Conservation (phyloP, 2,888 invertebrate species). For the Pristionchus maxplancki region DNA sequence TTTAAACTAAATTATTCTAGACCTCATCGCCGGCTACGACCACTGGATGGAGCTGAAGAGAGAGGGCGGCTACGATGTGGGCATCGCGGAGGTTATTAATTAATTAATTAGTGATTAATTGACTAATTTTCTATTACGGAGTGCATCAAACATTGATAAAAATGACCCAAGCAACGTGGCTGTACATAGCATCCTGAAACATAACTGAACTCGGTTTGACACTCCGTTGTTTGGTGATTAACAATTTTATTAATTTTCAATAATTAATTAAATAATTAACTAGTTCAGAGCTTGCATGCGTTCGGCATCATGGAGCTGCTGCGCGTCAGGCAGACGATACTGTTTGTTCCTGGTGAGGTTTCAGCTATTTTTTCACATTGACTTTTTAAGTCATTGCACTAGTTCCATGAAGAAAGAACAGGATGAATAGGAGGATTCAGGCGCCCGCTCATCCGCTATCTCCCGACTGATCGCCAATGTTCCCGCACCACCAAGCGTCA, state of each 20-base stretch:
- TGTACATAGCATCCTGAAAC: no score
- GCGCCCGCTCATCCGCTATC: constrained; percentile 2
- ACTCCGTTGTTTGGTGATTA: no score
- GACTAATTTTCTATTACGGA: no score
- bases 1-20: not conserved
- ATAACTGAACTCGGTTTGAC: no score
- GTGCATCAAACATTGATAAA: no score
- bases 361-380: not conserved
- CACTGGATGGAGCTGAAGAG: constrained; percentile 41
- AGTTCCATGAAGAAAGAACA: not conserved
- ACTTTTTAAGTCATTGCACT: no score
- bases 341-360: not conserved
- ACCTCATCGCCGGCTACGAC: constrained; percentile 42
- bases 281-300: not conserved
- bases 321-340: not conserved
- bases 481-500: not conserved
- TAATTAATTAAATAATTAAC: not conserved
- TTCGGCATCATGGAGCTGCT: constrained; percentile 40
- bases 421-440: not conserved
- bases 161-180: no score
- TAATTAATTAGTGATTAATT: not conserved
- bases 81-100: constrained; percentile 18
- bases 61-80: constrained; percentile 48
- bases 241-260: no score
- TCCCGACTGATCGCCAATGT: not conserved